A percentile compares a stretch with the other conserved stretches of the same genome.
phyloP scores from a whole-genome alignment of 2,888 invertebrate species.

The Dryobota labecula region DNA sequence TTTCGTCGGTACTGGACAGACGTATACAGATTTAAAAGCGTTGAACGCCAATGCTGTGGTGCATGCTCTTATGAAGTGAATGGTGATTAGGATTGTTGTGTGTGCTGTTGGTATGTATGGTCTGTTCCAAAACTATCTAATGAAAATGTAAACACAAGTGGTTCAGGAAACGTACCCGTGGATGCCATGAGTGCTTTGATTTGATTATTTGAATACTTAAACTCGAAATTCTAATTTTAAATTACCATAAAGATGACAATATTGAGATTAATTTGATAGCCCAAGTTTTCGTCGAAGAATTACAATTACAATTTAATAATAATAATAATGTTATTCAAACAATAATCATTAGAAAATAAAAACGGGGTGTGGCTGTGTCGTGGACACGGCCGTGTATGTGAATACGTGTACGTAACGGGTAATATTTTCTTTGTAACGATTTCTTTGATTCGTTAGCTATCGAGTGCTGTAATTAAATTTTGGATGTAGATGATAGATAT shows the following conservation, averaged over 20 bases:
- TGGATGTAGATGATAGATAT: too few relatives aligned
- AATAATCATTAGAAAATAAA: too few relatives aligned
- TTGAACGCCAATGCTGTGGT: conserved; percentile 99
- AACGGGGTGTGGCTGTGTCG: too few relatives aligned
- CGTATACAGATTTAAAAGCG: conserved; percentile 99
- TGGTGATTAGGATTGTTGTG: neutral
- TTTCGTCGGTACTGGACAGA: conserved; percentile 99
- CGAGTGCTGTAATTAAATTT: too few relatives aligned
- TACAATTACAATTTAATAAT: neutral
- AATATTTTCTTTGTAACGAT: too few relatives aligned
- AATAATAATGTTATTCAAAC: neutral
- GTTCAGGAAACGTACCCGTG: neutral
- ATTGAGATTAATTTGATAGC: neutral
- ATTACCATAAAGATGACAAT: too few relatives aligned
- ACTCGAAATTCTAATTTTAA: neutral
- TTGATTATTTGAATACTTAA: neutral
- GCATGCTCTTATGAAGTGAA: conserved; percentile 97
- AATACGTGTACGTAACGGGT: too few relatives aligned
- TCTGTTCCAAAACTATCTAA: neutral
- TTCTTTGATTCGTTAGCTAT: too few relatives aligned
- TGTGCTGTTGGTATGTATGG: conserved; percentile 53
- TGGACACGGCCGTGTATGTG: too few relatives aligned
- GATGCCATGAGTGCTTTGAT: neutral
- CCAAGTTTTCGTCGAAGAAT: neutral
- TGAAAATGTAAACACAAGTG: neutral